Percentiles rank a stretch among this genome's conserved stretches.
Conservation (phyloP, 2,797 vertebrate genomes). For the Cheirogaleus major region DNA sequence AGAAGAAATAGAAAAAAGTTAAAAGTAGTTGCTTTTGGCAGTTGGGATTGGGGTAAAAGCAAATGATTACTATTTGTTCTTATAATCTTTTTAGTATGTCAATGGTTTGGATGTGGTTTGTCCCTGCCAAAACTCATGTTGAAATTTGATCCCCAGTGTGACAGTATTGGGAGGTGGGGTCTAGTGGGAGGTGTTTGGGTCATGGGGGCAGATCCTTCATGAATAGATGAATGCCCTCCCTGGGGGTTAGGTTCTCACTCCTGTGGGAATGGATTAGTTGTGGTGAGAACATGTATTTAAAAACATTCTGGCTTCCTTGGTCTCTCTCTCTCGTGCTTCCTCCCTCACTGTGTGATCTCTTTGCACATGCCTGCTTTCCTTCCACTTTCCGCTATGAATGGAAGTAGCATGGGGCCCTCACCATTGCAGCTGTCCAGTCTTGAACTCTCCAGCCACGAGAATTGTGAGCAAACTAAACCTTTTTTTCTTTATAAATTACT, state of each 20-base stretch:
- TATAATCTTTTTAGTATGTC: not conserved
- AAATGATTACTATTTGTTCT: constrained; percentile 31
- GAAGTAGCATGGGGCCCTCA: not conserved
- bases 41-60: not conserved
- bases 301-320: not conserved
- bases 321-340: not conserved
- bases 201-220: not conserved
- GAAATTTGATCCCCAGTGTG: not conserved
- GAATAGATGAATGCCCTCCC: not conserved
- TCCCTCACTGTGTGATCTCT: not conserved
- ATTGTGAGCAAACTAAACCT: not conserved
- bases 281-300: not conserved
- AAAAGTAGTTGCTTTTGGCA: not conserved
- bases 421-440: not conserved
- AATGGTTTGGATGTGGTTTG: not conserved
- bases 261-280: not conserved
- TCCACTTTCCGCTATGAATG: not conserved
- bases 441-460: not conserved
- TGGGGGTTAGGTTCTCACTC: not conserved
- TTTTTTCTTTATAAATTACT: not conserved
- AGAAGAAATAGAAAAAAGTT: not conserved
- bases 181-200: not conserved
- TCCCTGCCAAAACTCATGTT: not conserved
- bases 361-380: not conserved
- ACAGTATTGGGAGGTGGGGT: not conserved